Evolutionary conservation across 2,888 invertebrate genomes (phyloP), one percentile per base, ranked within the genome.

Genomic region (Petrolisthes cinctipes): DNA sequence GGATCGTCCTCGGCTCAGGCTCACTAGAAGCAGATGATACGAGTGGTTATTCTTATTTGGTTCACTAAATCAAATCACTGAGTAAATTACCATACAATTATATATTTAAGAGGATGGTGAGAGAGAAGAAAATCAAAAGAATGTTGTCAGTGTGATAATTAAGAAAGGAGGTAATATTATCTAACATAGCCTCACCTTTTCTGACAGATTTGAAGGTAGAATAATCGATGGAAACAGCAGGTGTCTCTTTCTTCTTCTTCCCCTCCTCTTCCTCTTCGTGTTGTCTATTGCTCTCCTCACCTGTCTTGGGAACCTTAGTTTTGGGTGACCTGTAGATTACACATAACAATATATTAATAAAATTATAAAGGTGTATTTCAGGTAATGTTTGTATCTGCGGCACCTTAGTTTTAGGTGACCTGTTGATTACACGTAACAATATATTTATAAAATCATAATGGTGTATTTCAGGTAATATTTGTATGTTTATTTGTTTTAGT

Each of bases 121-220:
- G 37, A 2, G 37, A 37, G 37, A 37, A 37, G 37, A 2, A 37
- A 37, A 37, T 37, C 37, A 37, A 37, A 37, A 37, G 37, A 37
- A 37, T 37, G 37, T 37, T 37, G 37, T 37, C 37, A 37, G 37
- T 37, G 37, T 37, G 37, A 37, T 37, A 37, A 37, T 37, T 1
- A 37, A 37, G 37, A 37, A 37, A 37, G 0, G 37, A 37, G 37
- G n/a, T n/a, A n/a, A n/a, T 2, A 37, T 37, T 37, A 37, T 37
- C 37, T 37, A 37, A 37, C 61, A 61, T 2, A 17, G 73, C 7
- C 75, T 53, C 23, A 88, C 88, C 88, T 88, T 88, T 88, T 53
- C 88, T 85, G 20, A 88, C 88, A 68, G 88, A 88, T 51, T 88
- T 88, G 82, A 88, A 88, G 61, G 81, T 56, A 9, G 88, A 88